Conservation (phyloP, 2,888 invertebrate genomes). For the Coenonympha glycerion region DNA sequence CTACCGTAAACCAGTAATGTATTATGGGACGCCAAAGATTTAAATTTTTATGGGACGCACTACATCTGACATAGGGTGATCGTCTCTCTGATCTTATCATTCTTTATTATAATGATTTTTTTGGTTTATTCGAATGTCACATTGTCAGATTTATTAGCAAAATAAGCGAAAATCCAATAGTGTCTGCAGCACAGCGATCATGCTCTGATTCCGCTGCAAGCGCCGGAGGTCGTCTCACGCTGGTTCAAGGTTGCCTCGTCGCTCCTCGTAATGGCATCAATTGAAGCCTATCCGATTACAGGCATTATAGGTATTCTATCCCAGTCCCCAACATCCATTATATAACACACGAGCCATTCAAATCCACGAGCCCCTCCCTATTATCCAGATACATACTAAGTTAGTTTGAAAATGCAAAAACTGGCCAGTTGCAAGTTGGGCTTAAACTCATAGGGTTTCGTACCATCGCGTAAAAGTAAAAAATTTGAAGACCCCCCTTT, state of each 20-base stretch:
- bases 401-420: too few species aligned
- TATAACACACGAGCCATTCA: background rate
- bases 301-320: background rate
- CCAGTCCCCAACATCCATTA: background rate
- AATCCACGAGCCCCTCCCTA: background rate
- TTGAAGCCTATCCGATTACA: slow-evolving; percentile 5
- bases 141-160: background rate
- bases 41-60: too few species aligned
- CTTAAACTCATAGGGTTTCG: too few species aligned
- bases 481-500: too few species aligned
- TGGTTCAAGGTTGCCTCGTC: slow-evolving; percentile 22
- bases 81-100: too few species aligned
- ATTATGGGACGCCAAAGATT: too few species aligned
- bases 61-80: too few species aligned
- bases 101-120: too few species aligned
- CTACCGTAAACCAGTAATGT: too few species aligned
- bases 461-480: too few species aligned
- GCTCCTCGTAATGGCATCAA: slow-evolving; percentile 4
- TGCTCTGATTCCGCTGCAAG: slow-evolving; percentile 19
- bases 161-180: background rate
- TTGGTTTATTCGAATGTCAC: too few species aligned
- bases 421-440: too few species aligned
- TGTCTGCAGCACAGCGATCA: slow-evolving; percentile 12
- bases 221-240: slow-evolving; percentile 19
- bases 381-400: background rate